phyloP scores from a whole-genome alignment of 2,888 invertebrate species.

The Idaea biselata region DNA sequence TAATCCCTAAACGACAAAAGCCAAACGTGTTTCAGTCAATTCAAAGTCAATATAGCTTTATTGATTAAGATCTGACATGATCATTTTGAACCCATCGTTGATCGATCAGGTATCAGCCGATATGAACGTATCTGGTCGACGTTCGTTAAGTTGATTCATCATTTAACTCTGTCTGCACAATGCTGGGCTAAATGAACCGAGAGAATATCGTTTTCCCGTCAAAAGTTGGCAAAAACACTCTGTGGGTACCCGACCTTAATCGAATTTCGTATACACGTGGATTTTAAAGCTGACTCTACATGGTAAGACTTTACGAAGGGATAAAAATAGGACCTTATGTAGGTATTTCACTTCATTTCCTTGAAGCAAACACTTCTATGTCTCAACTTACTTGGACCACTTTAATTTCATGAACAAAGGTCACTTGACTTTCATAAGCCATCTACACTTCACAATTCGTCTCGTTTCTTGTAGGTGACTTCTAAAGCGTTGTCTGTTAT shows the following conservation, averaged over 20 bases:
- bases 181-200: constrained; percentile 27
- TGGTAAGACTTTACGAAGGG: constrained; percentile 8
- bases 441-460: no score
- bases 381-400: no score
- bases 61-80: no score
- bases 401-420: no score
- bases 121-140: background rate
- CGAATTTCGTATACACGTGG: constrained; percentile 51
- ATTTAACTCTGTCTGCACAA: constrained; percentile 7
- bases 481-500: no score
- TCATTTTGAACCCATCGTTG: no score
- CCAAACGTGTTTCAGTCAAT: no score
- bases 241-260: constrained; percentile 55
- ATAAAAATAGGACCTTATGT: background rate
- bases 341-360: background rate
- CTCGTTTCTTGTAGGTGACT: no score
- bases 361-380: background rate
- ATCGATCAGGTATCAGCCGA: background rate
- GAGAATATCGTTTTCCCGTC: constrained; percentile 36
- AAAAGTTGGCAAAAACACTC: constrained; percentile 50
- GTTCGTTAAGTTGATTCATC: background rate
- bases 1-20: no score
- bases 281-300: constrained; percentile 36
- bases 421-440: no score
- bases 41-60: no score